Evolutionary conservation across 2,113 vertebrate genomes (phyloP).

Genomic region (Lagopus leucura): DNA sequence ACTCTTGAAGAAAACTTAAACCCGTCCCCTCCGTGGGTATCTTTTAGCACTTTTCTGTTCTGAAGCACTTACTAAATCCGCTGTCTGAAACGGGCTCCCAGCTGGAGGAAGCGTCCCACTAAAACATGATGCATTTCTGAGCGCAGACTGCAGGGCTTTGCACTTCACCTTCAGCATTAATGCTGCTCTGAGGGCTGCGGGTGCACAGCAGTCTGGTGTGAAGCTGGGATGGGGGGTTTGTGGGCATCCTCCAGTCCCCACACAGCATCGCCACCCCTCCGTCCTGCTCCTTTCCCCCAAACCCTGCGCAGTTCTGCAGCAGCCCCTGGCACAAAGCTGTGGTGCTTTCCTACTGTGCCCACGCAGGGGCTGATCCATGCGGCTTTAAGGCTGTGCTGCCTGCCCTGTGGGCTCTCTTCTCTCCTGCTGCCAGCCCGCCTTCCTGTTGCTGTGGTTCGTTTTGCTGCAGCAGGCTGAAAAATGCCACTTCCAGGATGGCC

Average conservation of each 20-base stretch:
- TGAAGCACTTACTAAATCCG: slow-evolving; percentile 51
- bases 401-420: neutral
- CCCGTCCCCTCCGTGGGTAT: neutral
- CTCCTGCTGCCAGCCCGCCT: neutral
- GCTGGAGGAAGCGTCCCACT: neutral
- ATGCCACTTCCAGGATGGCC: neutral
- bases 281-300: neutral
- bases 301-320: neutral
- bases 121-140: neutral
- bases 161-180: slow-evolving; percentile 48
- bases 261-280: slow-evolving; percentile 41
- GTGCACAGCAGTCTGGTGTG: rapidly evolving
- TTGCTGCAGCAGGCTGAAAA: neutral
- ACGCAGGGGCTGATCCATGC: too few species aligned
- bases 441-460: neutral
- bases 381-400: too few species aligned
- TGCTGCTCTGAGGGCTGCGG: rapidly evolving
- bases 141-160: neutral
- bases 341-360: neutral
- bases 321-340: neutral
- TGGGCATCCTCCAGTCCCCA: neutral
- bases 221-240: rapidly evolving
- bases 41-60: slow-evolving; percentile 65
- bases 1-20: neutral
- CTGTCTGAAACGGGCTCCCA: slow-evolving; percentile 14